A percentile compares a stretch with the other conserved stretches of the same genome.
phyloP scores from a whole-genome alignment of 2,888 invertebrate species.

The Drosophila borealis region DNA sequence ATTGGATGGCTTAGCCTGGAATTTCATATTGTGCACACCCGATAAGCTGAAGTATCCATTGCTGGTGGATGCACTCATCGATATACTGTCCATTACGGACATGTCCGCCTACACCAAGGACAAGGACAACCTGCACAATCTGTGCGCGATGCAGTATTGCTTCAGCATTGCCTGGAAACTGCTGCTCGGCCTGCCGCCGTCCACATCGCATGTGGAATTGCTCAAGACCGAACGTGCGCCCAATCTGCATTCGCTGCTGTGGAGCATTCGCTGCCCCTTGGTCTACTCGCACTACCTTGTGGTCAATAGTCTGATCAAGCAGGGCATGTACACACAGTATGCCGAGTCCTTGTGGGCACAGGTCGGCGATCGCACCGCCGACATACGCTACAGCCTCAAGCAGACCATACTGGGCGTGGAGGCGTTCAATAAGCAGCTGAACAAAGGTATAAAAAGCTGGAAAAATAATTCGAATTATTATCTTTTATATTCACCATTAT shows the following conservation, averaged over 20 bases:
- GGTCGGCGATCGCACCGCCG: constrained; percentile 83
- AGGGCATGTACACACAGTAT: constrained; percentile 94
- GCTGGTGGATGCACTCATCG: constrained; percentile 93
- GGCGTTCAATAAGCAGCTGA: constrained; percentile 81
- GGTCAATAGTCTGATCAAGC: constrained; percentile 93
- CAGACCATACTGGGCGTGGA: constrained; percentile 83
- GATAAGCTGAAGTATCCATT: constrained; percentile 95
- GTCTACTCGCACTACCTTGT: constrained; percentile 95
- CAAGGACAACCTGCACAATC: constrained; percentile 85
- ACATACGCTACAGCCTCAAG: constrained; percentile 83
- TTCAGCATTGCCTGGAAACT: constrained; percentile 89
- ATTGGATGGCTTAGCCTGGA: constrained; percentile 96
- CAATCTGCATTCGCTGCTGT: constrained; percentile 93
- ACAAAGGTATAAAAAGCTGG: constrained; percentile 68
- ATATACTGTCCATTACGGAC: constrained; percentile 92
- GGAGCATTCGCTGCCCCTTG: constrained; percentile 94
- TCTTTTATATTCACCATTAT: too few relatives aligned
- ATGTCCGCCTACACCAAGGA: constrained; percentile 86
- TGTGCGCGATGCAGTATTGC: constrained; percentile 95
- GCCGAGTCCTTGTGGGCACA: constrained; percentile 85
- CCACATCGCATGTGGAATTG: constrained; percentile 93
- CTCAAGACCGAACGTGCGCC: constrained; percentile 90
- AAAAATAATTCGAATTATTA: too few relatives aligned
- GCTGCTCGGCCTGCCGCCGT: constrained; percentile 94
- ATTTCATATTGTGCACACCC: constrained; percentile 96